Evolutionary conservation across 1,140 invertebrate species (phyloP).

Genomic region (Camponotus floridanus): DNA sequence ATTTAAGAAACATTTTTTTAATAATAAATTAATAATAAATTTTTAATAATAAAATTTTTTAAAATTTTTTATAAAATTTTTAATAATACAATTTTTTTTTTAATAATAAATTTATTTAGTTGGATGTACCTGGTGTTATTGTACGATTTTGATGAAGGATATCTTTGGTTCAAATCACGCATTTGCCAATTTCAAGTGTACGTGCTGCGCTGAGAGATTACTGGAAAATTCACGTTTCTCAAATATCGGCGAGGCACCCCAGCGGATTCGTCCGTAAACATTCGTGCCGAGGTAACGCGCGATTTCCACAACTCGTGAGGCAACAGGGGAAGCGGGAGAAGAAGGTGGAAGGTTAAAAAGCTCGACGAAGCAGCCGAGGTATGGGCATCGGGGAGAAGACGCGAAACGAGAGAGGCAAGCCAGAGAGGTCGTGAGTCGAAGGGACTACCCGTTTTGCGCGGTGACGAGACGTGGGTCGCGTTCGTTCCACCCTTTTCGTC

Average conservation of each 20-base stretch:
- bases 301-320: slow-evolving; percentile 21
- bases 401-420: slow-evolving; percentile 31
- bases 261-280: slow-evolving; percentile 46
- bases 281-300: slow-evolving; percentile 39
- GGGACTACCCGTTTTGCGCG: not conserved
- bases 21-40: not conserved
- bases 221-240: slow-evolving; percentile 50
- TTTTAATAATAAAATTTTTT: no score
- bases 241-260: not conserved
- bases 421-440: not conserved
- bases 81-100: no score
- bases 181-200: not conserved
- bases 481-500: slow-evolving; percentile 49
- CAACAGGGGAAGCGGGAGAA: not conserved
- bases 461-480: slow-evolving; percentile 39
- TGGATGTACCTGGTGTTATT: not conserved
- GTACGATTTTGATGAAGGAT: not conserved
- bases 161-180: not conserved
- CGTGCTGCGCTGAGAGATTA: not conserved
- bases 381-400: slow-evolving; percentile 6
- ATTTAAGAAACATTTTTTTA: not conserved
- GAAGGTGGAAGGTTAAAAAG: slow-evolving; percentile 2
- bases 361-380: not conserved
- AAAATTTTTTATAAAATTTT: no score
- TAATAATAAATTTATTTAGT: not conserved